Base-by-base conservation (phyloP, 2,888 invertebrate species). In the Didymodactylos carnosus region DNA sequence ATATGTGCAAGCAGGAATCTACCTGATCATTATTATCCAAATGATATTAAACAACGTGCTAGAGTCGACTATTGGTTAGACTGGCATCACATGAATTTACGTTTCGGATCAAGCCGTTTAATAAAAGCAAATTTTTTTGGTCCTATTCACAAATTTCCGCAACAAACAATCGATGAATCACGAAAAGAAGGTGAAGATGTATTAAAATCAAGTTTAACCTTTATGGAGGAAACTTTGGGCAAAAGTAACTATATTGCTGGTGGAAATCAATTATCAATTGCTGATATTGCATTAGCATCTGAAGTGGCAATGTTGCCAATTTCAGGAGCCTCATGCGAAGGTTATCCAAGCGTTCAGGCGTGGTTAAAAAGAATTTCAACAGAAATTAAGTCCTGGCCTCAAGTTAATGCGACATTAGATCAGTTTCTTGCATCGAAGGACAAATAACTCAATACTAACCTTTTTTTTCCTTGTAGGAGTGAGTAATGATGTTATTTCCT, bases 71-170 rank as follows among this genome's bases (percentile, higher is more conserved):
- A 90, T 80, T 82, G 88, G 80, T 83, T 90, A 76, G 88, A 88
- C 79, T 90, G 90, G 90, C 90, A 90, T 76, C 90, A 90, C 79
- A 79, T 86, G 41, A 89, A 89, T 72, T 84, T 88, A 1, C 84
- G 90, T 29, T 19, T 35, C 35, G 53, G 29, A 62, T 13, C 53
- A 8, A 0, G 29, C n/a, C 53, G 53, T 19, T 35, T 62, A 35
- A 29, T 62, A 62, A 35, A 8, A 62, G 53, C 53, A 62, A 62
- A 62, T 35, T 5, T 62, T 1, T 62, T 35, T 62, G 53, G 29
- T 62, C 53, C 53, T 29, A 62, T 62, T 29, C 29, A 13, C 29
- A 29, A 62, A 6, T 19, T 35, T 3, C 19, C 53, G 1, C 3
- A 62, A 35, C 2, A 16, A 35, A 62, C 29, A 19, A 62, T 62